Percentiles rank a stretch among this genome's conserved stretches.
phyloP scores from a whole-genome alignment of 1,140 invertebrate species.

The Glossosoma conforme region DNA sequence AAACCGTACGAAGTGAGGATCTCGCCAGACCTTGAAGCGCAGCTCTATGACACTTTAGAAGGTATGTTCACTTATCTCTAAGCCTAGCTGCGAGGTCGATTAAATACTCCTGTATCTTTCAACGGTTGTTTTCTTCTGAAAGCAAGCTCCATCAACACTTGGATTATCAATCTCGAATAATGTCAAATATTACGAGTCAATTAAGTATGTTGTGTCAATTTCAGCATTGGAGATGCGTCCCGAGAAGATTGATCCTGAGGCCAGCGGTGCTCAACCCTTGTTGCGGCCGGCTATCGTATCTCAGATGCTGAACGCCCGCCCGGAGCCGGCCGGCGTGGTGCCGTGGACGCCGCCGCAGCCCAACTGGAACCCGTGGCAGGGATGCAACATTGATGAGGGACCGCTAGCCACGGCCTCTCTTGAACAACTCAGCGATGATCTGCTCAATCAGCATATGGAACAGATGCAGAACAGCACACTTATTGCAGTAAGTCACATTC shows the following conservation, averaged over 20 bases:
- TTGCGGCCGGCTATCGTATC: constrained; percentile 26
- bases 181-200: too few species aligned
- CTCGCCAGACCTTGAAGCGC: constrained; percentile 58
- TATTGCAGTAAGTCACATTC: constrained; percentile 40
- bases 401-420: constrained; percentile 74
- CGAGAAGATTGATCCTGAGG: constrained; percentile 33
- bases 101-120: too few species aligned
- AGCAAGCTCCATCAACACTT: too few species aligned
- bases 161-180: too few species aligned
- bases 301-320: constrained; percentile 39
- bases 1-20: constrained; percentile 76
- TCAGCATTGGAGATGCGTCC: constrained; percentile 38
- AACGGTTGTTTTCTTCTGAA: too few species aligned
- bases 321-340: constrained; percentile 68
- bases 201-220: too few species aligned
- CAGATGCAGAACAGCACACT: constrained; percentile 57
- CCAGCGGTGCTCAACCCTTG: constrained; percentile 13
- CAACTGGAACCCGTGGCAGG: constrained; percentile 95
- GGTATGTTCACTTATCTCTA: constrained; percentile 38
- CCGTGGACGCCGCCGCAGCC: constrained; percentile 91
- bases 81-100: too few species aligned
- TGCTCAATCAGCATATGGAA: constrained; percentile 60
- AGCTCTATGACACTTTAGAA: constrained; percentile 61
- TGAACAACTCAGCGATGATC: constrained; percentile 75
- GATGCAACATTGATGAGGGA: constrained; percentile 82